Evolutionary conservation across 2,888 invertebrate species (phyloP), one percentile per base, ranked within the genome.

Genomic region (Blomia tropicalis): DNA sequence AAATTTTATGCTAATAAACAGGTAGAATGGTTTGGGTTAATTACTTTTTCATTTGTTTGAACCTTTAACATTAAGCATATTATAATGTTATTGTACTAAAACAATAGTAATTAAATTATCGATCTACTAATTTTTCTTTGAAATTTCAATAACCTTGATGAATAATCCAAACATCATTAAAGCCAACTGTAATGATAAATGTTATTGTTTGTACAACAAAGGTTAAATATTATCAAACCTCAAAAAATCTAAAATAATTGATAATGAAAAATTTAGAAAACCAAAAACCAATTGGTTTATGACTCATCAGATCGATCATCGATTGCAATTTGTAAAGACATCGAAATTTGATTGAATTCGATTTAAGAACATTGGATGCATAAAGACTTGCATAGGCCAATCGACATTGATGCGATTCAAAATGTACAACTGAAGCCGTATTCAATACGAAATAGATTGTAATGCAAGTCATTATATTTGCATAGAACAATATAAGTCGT

Each of bases 211-310:
- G 22, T 23, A 25, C 22, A 30, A 56, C n/a, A n/a, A n/a, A n/a
- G n/a, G n/a, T n/a, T 4, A 56, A 2, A 3, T 2, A 30, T n/a
- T n/a, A 41, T 19, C 59, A 2, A n/a, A 58, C 59, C 59, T 58
- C 59, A 41, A 22, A 53, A 41, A 58, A 58, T 25, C 22, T 36
- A 41, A 27, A 32, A 58, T 58, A 58, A 4, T n/a, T 58, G 3
- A 58, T 58, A 7, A 58, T 58, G 22, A 58, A 58, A 4, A 58
- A n/a, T 14, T 36, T 58, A n/a, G 17, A 41, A 22, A 58, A 58
- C 17, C 41, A 43, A 23, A 58, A 58, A 2, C 59, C 59, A 17
- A 58, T 58, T 22, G 11, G 23, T 23, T 58, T 17, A 7, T 25
- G 17, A 2, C 25, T 19, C 11, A 27, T 14, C 25, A 11, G 11